These are phyloP conservation scores for Apamea crenata DNA, from an alignment of 2,888 invertebrate species.

Conservation along the genomic window DNA sequence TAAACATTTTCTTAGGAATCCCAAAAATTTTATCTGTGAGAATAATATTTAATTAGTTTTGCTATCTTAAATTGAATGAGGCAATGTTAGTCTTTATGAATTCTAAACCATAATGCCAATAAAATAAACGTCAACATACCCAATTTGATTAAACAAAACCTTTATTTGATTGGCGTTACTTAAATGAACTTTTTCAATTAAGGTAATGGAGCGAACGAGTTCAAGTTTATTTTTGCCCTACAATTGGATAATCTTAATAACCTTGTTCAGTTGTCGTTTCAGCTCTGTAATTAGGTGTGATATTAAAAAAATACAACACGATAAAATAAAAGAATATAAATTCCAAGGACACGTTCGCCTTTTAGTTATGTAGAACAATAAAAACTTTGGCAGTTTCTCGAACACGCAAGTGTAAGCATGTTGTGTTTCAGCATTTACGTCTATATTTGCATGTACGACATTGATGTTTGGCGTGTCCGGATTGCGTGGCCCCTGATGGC, in stretches of 20 bases:
- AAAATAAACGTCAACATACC: not conserved
- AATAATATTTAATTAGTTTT: constrained; percentile 8
- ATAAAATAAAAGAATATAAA: constrained; percentile 47
- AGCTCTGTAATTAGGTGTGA: constrained; percentile 50
- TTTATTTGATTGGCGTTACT: constrained; percentile 25
- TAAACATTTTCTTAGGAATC: constrained; percentile 18
- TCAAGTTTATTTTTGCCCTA: constrained; percentile 5
- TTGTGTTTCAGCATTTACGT: constrained; percentile 53
- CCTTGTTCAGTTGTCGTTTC: constrained; percentile 34
- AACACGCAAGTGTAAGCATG: constrained; percentile 62
- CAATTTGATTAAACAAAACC: no score
- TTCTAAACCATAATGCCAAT: not conserved
- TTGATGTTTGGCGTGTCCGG: constrained; percentile 67
- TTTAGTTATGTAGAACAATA: constrained; percentile 59
- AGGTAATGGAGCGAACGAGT: constrained; percentile 13
- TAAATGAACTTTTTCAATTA: constrained; percentile 23
- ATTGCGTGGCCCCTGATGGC: constrained; percentile 63
- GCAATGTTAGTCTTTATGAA: not conserved
- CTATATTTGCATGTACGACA: constrained; percentile 64
- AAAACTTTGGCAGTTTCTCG: constrained; percentile 63
- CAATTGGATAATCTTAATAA: constrained; percentile 45
- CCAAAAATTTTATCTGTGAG: not conserved
- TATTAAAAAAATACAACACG: constrained; percentile 39
- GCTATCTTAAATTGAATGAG: not conserved
- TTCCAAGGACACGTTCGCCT: constrained; percentile 59